These are phyloP conservation scores for Panorpa germanica DNA, from an alignment of 2,888 invertebrate genomes.

Conservation along the genomic window DNA sequence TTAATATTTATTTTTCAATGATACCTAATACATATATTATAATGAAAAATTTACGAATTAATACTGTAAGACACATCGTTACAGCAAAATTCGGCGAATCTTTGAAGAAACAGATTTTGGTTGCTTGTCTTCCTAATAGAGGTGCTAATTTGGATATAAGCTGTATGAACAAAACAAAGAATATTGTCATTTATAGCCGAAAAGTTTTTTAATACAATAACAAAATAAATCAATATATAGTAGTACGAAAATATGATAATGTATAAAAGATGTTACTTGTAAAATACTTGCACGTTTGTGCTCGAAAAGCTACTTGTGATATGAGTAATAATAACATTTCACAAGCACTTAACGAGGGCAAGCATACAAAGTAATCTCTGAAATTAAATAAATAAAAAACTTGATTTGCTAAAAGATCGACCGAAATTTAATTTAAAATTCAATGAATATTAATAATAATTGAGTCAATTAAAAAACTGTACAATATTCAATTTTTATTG, in stretches of 20 bases:
- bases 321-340: constrained; percentile 54
- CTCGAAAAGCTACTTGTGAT: constrained; percentile 99
- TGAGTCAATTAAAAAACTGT: too few relatives aligned
- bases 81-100: constrained; percentile 41
- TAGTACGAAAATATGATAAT: too few relatives aligned
- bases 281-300: constrained; percentile 32
- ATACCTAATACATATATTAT: constrained; percentile 1
- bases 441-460: too few relatives aligned
- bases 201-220: too few relatives aligned
- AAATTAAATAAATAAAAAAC: constrained; percentile 6
- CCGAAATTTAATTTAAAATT: too few relatives aligned
- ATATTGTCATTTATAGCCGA: too few relatives aligned
- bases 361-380: constrained; percentile 22
- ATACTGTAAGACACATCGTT: constrained; percentile 33
- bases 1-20: not conserved
- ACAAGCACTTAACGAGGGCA: constrained; percentile 74
- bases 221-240: too few relatives aligned
- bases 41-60: constrained; percentile 5
- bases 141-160: constrained; percentile 57
- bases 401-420: too few relatives aligned
- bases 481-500: too few relatives aligned
- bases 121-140: constrained; percentile 42
- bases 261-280: too few relatives aligned
- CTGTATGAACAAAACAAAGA: constrained; percentile 26
- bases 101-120: constrained; percentile 43